Conservation (phyloP, 2,797 vertebrate genomes). For the Rhincodon typus region DNA sequence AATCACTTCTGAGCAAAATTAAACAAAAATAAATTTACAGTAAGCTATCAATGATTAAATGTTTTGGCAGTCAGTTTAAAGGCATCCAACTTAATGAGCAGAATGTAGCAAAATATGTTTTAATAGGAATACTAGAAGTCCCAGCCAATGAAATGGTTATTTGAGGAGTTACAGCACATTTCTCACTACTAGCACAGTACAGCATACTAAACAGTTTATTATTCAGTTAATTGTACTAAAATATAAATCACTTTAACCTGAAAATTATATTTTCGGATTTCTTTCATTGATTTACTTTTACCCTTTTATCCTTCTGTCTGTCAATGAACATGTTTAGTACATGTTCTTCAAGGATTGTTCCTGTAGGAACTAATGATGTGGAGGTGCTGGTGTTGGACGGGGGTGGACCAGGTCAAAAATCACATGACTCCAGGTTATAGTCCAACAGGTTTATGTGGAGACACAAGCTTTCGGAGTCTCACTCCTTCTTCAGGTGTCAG, state of each 20-base stretch:
- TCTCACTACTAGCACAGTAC: not conserved
- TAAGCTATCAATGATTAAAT: not conserved
- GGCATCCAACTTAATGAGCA: not conserved
- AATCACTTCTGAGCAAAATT: not conserved
- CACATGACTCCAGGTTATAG: too few species aligned
- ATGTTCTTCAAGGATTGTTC: not conserved
- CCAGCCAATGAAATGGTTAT: not conserved
- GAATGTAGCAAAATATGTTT: slow-evolving; percentile 15
- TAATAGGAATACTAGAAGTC: not conserved
- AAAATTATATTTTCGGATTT: not conserved
- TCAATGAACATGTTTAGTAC: not conserved
- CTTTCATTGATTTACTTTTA: not conserved
- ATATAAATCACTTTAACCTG: not conserved
- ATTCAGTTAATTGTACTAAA: not conserved
- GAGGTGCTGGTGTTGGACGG: too few species aligned
- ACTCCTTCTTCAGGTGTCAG: too few species aligned
- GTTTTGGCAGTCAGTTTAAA: slow-evolving; percentile 19
- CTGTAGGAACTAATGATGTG: too few species aligned
- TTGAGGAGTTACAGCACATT: not conserved
- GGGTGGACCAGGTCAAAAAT: too few species aligned
- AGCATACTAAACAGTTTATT: not conserved
- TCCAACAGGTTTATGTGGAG: too few species aligned
- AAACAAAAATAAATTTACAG: slow-evolving; percentile 22
- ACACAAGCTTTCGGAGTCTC: too few species aligned
- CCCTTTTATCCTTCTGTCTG: not conserved